phyloP scores from a whole-genome alignment of 2,113 vertebrate genomes.

The Phylloscopus trochiloides region DNA sequence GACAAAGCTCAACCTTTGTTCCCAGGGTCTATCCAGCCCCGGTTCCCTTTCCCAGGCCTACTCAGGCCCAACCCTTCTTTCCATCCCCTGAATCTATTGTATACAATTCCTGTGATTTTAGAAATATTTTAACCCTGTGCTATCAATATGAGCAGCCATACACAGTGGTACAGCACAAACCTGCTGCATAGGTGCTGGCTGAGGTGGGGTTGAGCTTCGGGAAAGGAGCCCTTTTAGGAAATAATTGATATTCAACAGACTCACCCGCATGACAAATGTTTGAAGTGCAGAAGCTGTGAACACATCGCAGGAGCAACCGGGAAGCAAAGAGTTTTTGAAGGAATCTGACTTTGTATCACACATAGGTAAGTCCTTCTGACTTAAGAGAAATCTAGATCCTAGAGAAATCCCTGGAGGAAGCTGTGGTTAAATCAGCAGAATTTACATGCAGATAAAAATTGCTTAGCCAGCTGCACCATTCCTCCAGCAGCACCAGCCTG shows the following conservation, averaged over 20 bases:
- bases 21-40: no score
- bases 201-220: not conserved
- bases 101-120: no score
- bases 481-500: not conserved
- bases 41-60: no score
- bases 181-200: not conserved
- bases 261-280: not conserved
- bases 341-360: not conserved
- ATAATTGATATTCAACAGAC: not conserved
- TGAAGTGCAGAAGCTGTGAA: not conserved
- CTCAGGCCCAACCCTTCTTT: no score
- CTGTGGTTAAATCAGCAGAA: not conserved
- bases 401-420: not conserved
- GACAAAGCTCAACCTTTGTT: no score
- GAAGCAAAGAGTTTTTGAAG: not conserved
- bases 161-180: not conserved
- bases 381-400: not conserved
- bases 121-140: no score
- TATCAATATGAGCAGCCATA: not conserved
- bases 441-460: not conserved
- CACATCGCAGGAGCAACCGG: not conserved
- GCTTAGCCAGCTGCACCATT: not conserved
- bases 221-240: not conserved
- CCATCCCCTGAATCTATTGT: no score
- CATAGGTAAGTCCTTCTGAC: not conserved